Evolutionary conservation across 2,888 invertebrate species (phyloP), one percentile per base, ranked within the genome.

Genomic region (Troglohyphantes excavatus): DNA sequence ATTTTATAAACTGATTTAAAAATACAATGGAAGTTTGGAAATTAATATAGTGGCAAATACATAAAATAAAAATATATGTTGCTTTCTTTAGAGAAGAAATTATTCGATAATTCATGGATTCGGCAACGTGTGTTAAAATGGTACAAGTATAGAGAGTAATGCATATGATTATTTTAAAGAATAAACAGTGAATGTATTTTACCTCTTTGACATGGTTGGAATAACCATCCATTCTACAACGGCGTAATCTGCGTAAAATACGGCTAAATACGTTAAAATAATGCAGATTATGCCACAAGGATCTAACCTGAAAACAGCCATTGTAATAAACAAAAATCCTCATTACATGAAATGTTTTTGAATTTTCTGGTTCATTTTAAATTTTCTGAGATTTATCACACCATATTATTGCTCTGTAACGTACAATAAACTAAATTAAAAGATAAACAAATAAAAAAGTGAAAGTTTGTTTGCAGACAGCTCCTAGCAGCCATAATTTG

Each of bases 201-300:
- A 97, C 97, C 96, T 97, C 92, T 96, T 95, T 92, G 95, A 95
- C 96, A 97, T 96, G 23, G 96, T 96, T 91, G 96, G 91, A 27
- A 91, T 86, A 59, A 91, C 86, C 91, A 97, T 96, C 96, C 97
- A 97, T 93, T 95, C 94, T 92, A 97, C 95, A 78, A 97, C 96
- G 87, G 97, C 97, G 94, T 97, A 97, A 94, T 97, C 97, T 33
- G 97, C 97, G 93, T 97, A 98, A 92, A 96, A 95, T 63, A 97
- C 95, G 75, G 97, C 96, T 73, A 95, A 93, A 93, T 97, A 97
- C 68, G 97, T 97, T 91, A 97, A 95, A 91, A 96, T 93, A 91
- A 97, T 95, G 93, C 97, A 97, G 91, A 96, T 95, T 92, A 97
- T 95, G 92, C 97, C 97, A 94, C 97, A 98, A 39, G 91, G 91